Base-by-base conservation (phyloP, 2,797 vertebrate genomes). In the Halcyon smyrnensis region DNA sequence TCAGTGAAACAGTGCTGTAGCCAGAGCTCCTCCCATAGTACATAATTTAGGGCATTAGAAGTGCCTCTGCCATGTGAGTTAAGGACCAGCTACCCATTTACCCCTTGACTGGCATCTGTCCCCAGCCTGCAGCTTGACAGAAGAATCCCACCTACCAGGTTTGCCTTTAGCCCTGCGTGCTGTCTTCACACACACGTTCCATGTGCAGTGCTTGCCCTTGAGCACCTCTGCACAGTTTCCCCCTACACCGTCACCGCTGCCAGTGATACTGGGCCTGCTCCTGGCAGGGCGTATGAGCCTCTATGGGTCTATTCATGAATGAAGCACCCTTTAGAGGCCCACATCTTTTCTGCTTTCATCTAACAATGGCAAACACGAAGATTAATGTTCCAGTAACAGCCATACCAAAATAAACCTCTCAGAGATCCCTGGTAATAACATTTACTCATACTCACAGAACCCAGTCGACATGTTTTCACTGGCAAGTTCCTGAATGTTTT, bases 391-490 rank as follows among this genome's bases (percentile, higher is more conserved):
- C 67, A 70, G 25, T 45, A 73, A 85, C 25, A 76, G 60, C 39
- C 53, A 27, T 67, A 88, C 32, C 57, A 79, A 79, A 83, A 80
- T 12, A 91, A 90, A 87, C 28, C 63, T 87, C 45, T 87, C 39
- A 32, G n/a, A 69, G 75, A 69, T 77, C 71, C 63, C 51, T 65
- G 51, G 25, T 59, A 87, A 75, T 43, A 76, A 45, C 57, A 48
- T 85, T 89, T 93, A 89, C 63, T 84, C 11, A 1, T 37, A 39
- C 21, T 84, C 30, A 70, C 28, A 77, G 64, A 80, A 84, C 45
- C 5, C 24, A 59, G 69, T 54, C 89, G 88, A 91, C n/a, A 51
- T 48, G 32, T 91, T 96, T 94, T 87, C 60, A 53, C 65, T 53
- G 36, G 74, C 73, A 85, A 56, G 17, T 37, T 93, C 51, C 34